A percentile compares a stretch with the other conserved stretches of the same genome.
Evolutionary conservation across 2,113 vertebrate genomes (phyloP).

Genomic region (Corynorhinus townsendii): DNA sequence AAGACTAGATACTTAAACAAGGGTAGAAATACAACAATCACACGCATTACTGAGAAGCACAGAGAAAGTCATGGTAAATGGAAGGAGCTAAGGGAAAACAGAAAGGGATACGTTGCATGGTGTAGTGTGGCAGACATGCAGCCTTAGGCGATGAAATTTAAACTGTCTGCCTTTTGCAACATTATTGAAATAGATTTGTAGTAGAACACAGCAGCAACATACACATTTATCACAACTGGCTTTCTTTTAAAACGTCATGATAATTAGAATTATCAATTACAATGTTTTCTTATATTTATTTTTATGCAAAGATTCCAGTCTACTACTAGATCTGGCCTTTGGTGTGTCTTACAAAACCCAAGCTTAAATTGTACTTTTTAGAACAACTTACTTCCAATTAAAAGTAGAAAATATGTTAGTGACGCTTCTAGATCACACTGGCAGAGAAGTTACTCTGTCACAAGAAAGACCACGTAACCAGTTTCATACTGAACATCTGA

Average conservation of each 20-base stretch:
- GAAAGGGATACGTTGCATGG: not conserved
- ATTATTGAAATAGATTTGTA: not conserved
- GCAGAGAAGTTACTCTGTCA: not conserved
- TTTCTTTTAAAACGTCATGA: not conserved
- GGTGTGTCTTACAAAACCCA: not conserved
- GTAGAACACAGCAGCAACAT: not conserved
- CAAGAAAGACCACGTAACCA: not conserved
- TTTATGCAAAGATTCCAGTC: not conserved
- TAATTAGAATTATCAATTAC: not conserved
- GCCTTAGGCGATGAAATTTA: not conserved
- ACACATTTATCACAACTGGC: not conserved
- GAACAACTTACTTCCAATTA: not conserved
- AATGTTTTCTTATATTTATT: not conserved
- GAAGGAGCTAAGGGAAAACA: not conserved
- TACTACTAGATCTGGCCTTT: not conserved
- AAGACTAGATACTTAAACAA: not conserved
- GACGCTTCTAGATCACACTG: not conserved
- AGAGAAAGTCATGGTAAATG: not conserved
- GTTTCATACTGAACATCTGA: not conserved
- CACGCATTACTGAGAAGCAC: not conserved
- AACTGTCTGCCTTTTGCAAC: not conserved
- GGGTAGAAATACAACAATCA: not conserved
- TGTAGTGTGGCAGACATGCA: not conserved
- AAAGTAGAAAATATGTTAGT: not conserved
- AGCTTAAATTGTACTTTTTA: not conserved